A percentile compares a stretch with the other conserved stretches of the same genome.
Evolutionary conservation across 37 sponge, comb jelly and placozoan species (phyloP).

Genomic region (Haliclona indistincta): DNA sequence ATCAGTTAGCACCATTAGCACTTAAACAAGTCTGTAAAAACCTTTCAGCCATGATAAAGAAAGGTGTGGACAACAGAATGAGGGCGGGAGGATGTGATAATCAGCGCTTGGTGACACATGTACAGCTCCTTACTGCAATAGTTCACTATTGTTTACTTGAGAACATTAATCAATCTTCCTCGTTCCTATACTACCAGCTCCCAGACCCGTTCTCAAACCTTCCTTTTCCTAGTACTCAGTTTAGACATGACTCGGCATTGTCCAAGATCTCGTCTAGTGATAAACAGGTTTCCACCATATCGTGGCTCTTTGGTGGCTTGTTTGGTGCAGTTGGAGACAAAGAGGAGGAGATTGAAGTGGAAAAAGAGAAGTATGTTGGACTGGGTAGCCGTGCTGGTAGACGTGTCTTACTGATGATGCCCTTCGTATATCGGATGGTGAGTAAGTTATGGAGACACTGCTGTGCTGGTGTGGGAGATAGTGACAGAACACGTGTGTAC

Average conservation of each 20-base stretch:
- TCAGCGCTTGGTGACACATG: not conserved
- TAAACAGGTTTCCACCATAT: constrained; percentile 31
- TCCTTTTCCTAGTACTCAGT: not conserved
- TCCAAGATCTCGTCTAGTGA: not conserved
- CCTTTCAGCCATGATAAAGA: not conserved
- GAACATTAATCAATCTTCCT: not conserved
- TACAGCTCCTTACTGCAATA: not conserved
- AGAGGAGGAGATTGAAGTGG: not conserved
- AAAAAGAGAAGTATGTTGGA: not conserved
- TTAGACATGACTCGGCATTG: not conserved
- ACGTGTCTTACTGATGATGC: constrained; percentile 24
- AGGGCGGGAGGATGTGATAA: not conserved
- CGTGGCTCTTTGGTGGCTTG: constrained; percentile 55
- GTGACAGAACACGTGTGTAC: not conserved
- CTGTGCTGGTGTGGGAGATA: not conserved
- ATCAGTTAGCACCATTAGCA: constrained; percentile 30
- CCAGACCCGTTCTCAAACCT: constrained; percentile 20
- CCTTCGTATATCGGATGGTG: constrained; percentile 35
- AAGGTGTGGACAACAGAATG: not conserved
- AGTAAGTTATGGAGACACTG: constrained; percentile 37
- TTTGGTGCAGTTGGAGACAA: constrained; percentile 13
- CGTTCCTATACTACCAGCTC: constrained; percentile 9
- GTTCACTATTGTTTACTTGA: constrained; percentile 5
- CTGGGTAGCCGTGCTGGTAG: constrained; percentile 24
- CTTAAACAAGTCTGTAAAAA: constrained; percentile 32